Base-by-base conservation (phyloP, 1,140 invertebrate genomes). In the Bombus confusus region DNA sequence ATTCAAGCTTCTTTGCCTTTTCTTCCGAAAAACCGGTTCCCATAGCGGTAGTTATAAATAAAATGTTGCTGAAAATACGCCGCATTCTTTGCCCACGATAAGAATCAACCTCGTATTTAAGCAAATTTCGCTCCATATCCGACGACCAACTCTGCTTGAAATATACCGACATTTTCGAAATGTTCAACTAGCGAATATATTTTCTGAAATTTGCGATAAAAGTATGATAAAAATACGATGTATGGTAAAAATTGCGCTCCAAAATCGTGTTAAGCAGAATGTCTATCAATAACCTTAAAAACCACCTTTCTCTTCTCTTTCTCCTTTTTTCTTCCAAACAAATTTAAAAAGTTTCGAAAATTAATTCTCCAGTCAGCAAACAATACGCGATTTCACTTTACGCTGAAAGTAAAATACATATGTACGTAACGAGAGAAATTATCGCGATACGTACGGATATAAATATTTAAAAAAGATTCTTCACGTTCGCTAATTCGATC, bases 21-120 rank as follows among this genome's bases (percentile, higher is more conserved):
- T 72, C 68, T 62, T 34, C 47, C 47, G 79, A 72, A 71, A 80
- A 81, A 81, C 79, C 79, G 80, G 80, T 74, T 81, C 25, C 39
- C 39, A 18, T 43, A 31, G 34, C 52, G 37, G 69, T 74, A 43
- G 80, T 81, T 81, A 81, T 81, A 81, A 64, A 81, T 81, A 81
- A 73, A 62, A 28, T 37, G 47, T 43, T 74, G 8, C n/a, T 81
- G 52, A 74, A 74, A 81, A 81, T 62, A 81, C 31, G 4, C 15
- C n/a, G 37, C 52, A 64, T 81, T 59, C 68, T 41, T 52, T 57
- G 15, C 25, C 1, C 31, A 5, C 22, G 68, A 73, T 43, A 81
- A 74, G n/a, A 3, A 81, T 81, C 28, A 0, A 5, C 15, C 10
- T 41, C 12, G 8, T 52, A 69, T 39, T 25, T 9, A 72, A 72